phyloP scores from a whole-genome alignment of 2,888 invertebrate species.

The Apoda limacodes region DNA sequence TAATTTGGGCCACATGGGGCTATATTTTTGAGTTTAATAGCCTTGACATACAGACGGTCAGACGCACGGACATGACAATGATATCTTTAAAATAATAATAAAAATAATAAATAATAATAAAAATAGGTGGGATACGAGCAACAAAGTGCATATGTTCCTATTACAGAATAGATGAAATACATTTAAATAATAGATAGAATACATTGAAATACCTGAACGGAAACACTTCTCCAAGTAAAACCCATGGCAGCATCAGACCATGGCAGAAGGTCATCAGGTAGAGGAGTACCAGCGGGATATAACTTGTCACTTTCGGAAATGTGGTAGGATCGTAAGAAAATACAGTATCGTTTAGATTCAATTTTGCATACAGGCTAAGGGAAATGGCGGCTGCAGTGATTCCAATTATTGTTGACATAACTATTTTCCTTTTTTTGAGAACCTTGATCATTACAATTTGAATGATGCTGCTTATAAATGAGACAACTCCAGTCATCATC shows the following conservation, averaged over 20 bases:
- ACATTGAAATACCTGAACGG: constrained; percentile 55
- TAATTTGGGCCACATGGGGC: too few relatives aligned
- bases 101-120: too few relatives aligned
- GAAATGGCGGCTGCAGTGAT: constrained; percentile 44
- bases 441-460: constrained; percentile 48
- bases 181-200: not conserved
- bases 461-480: constrained; percentile 44
- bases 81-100: not conserved
- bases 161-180: too few relatives aligned
- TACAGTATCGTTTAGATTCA: constrained; percentile 35
- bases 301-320: constrained; percentile 43
- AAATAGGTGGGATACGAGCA: too few relatives aligned
- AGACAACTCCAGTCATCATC: constrained; percentile 58
- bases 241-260: constrained; percentile 61
- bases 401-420: constrained; percentile 47
- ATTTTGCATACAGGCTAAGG: constrained; percentile 53
- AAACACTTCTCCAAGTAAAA: too few relatives aligned
- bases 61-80: too few relatives aligned
- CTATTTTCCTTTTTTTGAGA: constrained; percentile 59
- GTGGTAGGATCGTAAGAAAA: constrained; percentile 53
- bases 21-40: too few relatives aligned
- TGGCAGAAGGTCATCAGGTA: constrained; percentile 44
- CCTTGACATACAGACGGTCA: too few relatives aligned
- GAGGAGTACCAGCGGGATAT: constrained; percentile 47
- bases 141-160: too few relatives aligned